Percentiles rank a stretch among this genome's conserved stretches.
Conservation (phyloP, 2,113 vertebrate species). For the Cyprinodon brontotheroides region DNA sequence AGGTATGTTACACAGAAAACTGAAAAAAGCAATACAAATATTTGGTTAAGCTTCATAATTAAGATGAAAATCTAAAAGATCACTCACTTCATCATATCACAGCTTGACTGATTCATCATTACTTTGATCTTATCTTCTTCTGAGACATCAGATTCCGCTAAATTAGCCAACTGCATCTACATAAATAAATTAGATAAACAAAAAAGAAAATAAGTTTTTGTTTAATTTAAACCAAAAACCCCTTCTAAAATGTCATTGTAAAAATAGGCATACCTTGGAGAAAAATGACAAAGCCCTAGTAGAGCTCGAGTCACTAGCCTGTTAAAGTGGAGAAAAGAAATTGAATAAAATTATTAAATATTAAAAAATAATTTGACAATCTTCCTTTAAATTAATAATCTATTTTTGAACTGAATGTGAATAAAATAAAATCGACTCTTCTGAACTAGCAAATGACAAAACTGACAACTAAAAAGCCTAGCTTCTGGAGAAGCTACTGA, state of each 20-base stretch:
- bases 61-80: neutral
- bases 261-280: conserved; percentile 86
- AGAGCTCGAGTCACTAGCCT: conserved; percentile 92
- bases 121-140: conserved; percentile 99
- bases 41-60: neutral
- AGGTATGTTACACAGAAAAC: neutral
- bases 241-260: neutral
- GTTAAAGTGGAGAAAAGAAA: conserved; percentile 87
- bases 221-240: neutral
- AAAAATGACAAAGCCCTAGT: conserved; percentile 92
- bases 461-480: neutral
- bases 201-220: neutral
- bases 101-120: conserved; percentile 94
- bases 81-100: conserved; percentile 92
- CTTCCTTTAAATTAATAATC: neutral
- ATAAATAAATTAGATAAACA: conserved; percentile 27
- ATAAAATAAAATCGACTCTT: too few species aligned
- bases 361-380: neutral
- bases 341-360: neutral
- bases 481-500: neutral
- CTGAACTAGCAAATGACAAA: neutral
- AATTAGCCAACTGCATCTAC: conserved; percentile 94
- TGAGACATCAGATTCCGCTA: conserved; percentile 93
- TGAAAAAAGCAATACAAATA: neutral
- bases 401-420: too few species aligned